Conservation (phyloP, 2,113 vertebrate species). For the Tyrannus savana region DNA sequence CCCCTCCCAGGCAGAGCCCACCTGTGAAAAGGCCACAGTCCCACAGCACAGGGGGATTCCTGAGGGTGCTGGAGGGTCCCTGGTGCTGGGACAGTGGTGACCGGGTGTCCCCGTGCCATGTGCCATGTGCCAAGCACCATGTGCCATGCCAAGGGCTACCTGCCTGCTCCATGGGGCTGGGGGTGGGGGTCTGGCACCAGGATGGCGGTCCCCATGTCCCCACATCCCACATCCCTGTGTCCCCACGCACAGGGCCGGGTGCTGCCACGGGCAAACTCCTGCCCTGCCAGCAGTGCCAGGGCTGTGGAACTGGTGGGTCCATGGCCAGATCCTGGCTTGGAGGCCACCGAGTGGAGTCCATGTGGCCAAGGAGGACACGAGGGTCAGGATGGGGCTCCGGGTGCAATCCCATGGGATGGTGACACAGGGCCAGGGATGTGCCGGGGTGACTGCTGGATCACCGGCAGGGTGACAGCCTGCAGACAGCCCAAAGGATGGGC, state of each 20-base stretch:
- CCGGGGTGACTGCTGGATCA: fast-evolving
- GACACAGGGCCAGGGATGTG: fast-evolving
- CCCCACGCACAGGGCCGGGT: not conserved
- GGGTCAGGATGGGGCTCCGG: fast-evolving
- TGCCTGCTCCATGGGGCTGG: not conserved
- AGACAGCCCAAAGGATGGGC: not conserved
- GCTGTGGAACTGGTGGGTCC: not conserved
- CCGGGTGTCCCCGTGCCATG: not conserved
- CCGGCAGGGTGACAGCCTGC: not conserved
- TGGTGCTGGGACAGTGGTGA: fast-evolving
- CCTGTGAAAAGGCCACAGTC: fast-evolving
- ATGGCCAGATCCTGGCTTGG: fast-evolving
- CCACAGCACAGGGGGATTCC: fast-evolving
- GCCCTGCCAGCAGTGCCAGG: not conserved
- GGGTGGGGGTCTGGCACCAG: not conserved
- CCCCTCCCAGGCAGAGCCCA: fast-evolving
- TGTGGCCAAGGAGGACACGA: not conserved
- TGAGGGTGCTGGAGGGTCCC: not conserved
- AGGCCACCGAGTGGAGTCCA: fast-evolving
- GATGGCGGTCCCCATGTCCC: not conserved
- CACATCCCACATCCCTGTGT: fast-evolving
- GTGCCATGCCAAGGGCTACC: not conserved
- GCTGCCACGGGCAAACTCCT: not conserved
- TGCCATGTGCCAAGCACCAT: not conserved
- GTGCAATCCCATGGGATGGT: fast-evolving